Evolutionary conservation across 2,797 vertebrate species (phyloP), one percentile per base, ranked within the genome.

Genomic region (Onychomys torridus): DNA sequence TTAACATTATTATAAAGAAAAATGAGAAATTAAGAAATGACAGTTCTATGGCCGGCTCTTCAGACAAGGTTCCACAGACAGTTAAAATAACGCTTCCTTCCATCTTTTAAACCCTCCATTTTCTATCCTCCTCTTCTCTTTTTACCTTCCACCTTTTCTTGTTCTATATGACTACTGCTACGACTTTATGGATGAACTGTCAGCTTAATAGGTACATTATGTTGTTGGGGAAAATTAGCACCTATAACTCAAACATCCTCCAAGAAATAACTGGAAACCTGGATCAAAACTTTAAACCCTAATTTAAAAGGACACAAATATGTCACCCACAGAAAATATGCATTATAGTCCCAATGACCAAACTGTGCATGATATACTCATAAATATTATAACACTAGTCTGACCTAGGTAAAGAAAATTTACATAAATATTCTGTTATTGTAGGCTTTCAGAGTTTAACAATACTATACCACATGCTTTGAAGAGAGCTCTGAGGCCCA

Each of bases 401-500:
- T 79, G 13, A 75, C 46, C 86, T 91, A 14, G 8, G 8, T 57
- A 75, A 77, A 96, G 13, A 85, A 87, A 75, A 43, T 63, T 81
- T 34, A 78, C 17, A 34, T 73, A 69, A 76, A 67, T 49, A 25
- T 37, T 82, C 67, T 75, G 61, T 1, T 82, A 75, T 40, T 43
- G 25, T 0, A 95, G 59, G 40, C 6, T 61, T 84, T 88, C 73
- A 79, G 52, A 65, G 55, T 9, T 89, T 59, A 29, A 91, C 81
- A 12, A 19, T 71, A 55, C 69, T 43, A 55, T 12, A 63, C 65
- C 87, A 81, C 12, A 77, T 19, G 12, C 59, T 79, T 86, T 43
- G 83, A 83, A 83, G 52, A 40, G 91, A 52, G 81, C 92, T 90
- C 87, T 86, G 77, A 96, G 40, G 67, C n/a, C 17, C 67, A 97